phyloP scores from a whole-genome alignment of 2,113 vertebrate genomes.

The Ptilorrhoa leucosticta region DNA sequence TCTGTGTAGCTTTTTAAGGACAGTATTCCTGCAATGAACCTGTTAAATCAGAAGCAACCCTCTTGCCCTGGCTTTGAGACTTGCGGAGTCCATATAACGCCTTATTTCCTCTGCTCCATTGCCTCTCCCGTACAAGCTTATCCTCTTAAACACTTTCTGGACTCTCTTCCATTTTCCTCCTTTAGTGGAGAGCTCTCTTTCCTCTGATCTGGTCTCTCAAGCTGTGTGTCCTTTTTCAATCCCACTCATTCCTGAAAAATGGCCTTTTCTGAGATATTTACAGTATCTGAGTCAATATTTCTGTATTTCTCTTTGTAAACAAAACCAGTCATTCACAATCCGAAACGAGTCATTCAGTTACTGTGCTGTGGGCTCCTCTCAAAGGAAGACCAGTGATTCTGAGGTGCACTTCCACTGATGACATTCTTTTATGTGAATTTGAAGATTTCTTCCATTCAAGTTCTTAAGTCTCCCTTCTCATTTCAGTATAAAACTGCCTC shows the following conservation, averaged over 20 bases:
- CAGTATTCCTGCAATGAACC: not conserved
- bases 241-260: constrained; percentile 7
- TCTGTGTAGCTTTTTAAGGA: not conserved
- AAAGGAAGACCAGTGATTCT: not conserved
- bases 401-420: not conserved
- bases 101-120: not conserved
- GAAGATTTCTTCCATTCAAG: not conserved
- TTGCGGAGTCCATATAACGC: accelerated
- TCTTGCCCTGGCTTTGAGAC: not conserved
- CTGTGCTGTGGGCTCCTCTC: not conserved
- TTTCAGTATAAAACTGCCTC: not conserved
- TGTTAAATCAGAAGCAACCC: not conserved
- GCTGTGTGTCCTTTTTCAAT: not conserved
- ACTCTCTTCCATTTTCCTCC: not conserved
- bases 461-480: not conserved
- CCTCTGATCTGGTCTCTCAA: not conserved
- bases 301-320: not conserved
- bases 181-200: not conserved
- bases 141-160: not conserved
- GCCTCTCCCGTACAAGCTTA: not conserved
- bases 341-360: not conserved
- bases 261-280: not conserved
- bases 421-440: not conserved
- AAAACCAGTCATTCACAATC: not conserved
- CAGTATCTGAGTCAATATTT: constrained; percentile 41